Evolutionary conservation across 2,888 invertebrate genomes (phyloP), one percentile per base, ranked within the genome.

Genomic region (Spisula subtruncata): DNA sequence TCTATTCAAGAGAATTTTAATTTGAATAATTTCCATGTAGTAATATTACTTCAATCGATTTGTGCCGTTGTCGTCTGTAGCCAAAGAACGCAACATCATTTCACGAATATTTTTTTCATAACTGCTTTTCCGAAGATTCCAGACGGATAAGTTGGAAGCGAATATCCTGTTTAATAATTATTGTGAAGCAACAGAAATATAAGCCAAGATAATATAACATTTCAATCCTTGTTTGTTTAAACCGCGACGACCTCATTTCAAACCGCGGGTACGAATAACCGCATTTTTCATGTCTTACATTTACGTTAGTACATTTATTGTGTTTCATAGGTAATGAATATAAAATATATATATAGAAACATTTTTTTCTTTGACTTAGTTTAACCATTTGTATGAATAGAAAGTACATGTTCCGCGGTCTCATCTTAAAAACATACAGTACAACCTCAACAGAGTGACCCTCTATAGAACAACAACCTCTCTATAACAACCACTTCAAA

Each of bases 1-100:
- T 75, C 75, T 32, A 75, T 75, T 75, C 75, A 75, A 35, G 75
- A 75, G 35, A 32, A 75, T 75, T 75, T 75, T 75, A 35, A 75
- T 75, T 75, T 75, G 75, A 75, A 75, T 75, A 75, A 75, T 75
- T 32, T 18, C 35, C 32, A 35, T 75, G 75, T 35, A 75, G 35
- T 75, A 35, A 35, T 75, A 75, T 75, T 14, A 16, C 75, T 75
- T 8, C 29, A 75, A 75, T 75, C 75, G 75, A 75, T 75, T 75
- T 18, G 32, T 4, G 16, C 32, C 35, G 75, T 5, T 32, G 75
- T 32, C 75, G 75, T 32, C 75, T 75, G 32, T 35, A 18, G 29
- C 16, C n/a, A 75, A 75, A 75, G 75, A 32, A 16, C 35, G 35
- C 32, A 32, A 35, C 16, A 35, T 75, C 32, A 75, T 2, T 75